Percentiles rank a stretch among this genome's conserved stretches.
These are phyloP conservation scores for Melinaea marsaeus DNA, from an alignment of 2,888 invertebrate genomes.

Conservation along the genomic window DNA sequence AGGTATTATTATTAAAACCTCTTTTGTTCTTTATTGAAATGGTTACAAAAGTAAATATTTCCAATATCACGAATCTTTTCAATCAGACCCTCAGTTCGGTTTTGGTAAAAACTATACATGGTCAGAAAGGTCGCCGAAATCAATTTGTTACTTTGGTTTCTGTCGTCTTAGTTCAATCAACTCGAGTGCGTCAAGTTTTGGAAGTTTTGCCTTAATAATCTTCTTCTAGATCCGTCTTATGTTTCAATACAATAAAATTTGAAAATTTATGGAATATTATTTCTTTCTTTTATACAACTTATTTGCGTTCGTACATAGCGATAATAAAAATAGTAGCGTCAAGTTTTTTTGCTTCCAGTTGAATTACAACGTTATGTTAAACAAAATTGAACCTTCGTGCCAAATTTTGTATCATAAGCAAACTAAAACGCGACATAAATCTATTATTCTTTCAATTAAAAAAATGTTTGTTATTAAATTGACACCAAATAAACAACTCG, in stretches of 20 bases:
- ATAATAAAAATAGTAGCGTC: too few relatives aligned
- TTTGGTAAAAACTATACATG: conserved; percentile 9
- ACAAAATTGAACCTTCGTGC: too few relatives aligned
- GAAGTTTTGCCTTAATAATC: conserved; percentile 3
- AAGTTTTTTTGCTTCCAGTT: too few relatives aligned
- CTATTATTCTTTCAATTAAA: too few relatives aligned
- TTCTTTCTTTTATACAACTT: too few relatives aligned
- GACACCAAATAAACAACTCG: conserved; percentile 6
- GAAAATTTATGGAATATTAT: too few relatives aligned
- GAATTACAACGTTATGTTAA: too few relatives aligned
- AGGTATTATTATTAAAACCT: background rate
- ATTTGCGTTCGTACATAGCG: too few relatives aligned
- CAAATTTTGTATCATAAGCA: too few relatives aligned
- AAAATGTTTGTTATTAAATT: background rate
- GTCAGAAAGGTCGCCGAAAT: conserved; percentile 12
- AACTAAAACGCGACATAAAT: too few relatives aligned
- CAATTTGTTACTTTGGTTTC: conserved; percentile 17
- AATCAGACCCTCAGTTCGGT: conserved; percentile 14
- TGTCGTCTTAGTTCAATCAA: conserved; percentile 12
- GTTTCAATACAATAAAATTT: too few relatives aligned
- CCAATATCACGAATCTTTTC: conserved; percentile 12
- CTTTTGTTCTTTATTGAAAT: background rate
- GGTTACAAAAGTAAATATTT: conserved; percentile 11
- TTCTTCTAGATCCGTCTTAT: background rate
- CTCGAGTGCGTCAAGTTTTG: conserved; percentile 11